These are phyloP conservation scores for Conus ventricosus DNA, from an alignment of 1,140 invertebrate species.

Conservation along the genomic window DNA sequence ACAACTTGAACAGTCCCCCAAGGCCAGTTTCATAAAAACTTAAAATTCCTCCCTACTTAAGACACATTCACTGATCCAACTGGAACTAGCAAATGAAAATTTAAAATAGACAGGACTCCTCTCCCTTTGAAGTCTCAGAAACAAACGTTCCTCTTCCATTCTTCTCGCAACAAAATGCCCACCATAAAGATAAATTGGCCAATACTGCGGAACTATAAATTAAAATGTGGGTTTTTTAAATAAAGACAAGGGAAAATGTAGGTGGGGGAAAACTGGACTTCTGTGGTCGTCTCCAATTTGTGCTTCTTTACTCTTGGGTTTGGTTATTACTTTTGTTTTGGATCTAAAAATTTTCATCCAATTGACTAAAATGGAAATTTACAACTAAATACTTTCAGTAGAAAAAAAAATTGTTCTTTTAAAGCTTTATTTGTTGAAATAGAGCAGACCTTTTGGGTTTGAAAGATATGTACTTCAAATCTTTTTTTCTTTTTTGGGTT, in stretches of 20 bases:
- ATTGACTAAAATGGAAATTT: no score
- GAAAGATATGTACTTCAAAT: no score
- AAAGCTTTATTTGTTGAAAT: no score
- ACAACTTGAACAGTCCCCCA: neutral
- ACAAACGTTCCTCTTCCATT: neutral
- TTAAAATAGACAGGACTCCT: neutral
- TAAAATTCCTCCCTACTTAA: neutral
- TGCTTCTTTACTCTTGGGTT: no score
- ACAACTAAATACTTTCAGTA: no score
- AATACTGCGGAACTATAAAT: slow-evolving; percentile 11
- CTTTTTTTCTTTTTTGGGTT: no score
- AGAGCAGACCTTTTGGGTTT: no score
- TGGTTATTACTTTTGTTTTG: no score
- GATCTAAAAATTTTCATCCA: no score
- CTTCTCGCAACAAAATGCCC: neutral
- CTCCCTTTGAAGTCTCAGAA: neutral
- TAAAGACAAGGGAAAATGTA: neutral
- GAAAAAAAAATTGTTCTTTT: no score
- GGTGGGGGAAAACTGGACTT: neutral
- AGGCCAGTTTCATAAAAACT: neutral
- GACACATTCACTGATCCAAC: neutral
- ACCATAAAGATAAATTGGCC: neutral
- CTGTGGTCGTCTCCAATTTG: neutral
- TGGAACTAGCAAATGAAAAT: neutral
- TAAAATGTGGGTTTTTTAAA: slow-evolving; percentile 7